phyloP scores from a whole-genome alignment of 2,797 vertebrate genomes.

The Periparus ater region DNA sequence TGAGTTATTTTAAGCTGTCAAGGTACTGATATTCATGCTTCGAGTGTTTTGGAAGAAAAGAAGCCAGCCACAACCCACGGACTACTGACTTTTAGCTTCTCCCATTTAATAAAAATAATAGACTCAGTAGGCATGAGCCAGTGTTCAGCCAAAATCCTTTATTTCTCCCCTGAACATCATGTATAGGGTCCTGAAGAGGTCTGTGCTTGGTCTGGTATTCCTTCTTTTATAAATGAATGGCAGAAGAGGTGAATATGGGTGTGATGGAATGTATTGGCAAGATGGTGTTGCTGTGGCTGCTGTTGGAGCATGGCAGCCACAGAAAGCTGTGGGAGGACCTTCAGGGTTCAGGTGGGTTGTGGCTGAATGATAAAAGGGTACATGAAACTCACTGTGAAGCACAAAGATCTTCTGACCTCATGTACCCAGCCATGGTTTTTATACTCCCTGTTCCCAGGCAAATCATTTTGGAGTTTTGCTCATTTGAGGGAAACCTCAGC shows the following conservation, averaged over 20 bases:
- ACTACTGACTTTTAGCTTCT: not conserved
- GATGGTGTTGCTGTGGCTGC: not conserved
- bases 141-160: not conserved
- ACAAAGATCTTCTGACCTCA: not conserved
- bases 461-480: not conserved
- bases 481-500: not conserved
- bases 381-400: not conserved
- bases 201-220: not conserved
- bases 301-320: not conserved
- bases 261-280: not conserved
- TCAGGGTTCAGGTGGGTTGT: not conserved
- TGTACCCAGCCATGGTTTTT: not conserved
- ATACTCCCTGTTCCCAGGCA: not conserved
- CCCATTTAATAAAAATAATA: not conserved
- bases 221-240: not conserved
- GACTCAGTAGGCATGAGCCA: not conserved
- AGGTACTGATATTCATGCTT: not conserved
- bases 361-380: not conserved
- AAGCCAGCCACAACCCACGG: not conserved
- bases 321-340: not conserved
- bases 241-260: not conserved
- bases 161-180: not conserved
- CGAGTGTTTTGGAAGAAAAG: not conserved
- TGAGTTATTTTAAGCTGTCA: not conserved
- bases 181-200: not conserved